These are phyloP conservation scores for Pipistrellus nathusii DNA, from an alignment of 2,797 vertebrate genomes.

Conservation along the genomic window DNA sequence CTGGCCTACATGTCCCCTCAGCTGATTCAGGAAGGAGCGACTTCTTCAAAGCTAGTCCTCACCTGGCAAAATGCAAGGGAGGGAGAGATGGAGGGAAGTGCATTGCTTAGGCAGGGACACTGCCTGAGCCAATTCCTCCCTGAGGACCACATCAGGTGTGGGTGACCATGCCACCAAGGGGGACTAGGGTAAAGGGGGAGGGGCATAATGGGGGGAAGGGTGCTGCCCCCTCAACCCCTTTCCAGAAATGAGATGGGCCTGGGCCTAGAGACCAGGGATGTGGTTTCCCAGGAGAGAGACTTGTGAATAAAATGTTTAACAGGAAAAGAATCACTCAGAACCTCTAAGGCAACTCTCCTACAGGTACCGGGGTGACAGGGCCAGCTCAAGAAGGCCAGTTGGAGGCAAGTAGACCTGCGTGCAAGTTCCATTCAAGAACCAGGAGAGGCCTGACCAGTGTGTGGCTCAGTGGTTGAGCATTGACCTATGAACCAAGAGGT, in stretches of 20 bases:
- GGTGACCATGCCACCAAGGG: neutral
- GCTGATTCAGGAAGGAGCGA: conserved; percentile 38
- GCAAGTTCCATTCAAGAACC: neutral
- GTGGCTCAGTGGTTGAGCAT: too few relatives aligned
- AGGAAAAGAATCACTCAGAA: neutral
- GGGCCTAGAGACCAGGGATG: neutral
- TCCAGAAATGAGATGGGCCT: neutral
- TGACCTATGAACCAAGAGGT: too few relatives aligned
- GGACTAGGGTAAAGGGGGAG: neutral
- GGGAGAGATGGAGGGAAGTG: neutral
- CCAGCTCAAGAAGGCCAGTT: neutral
- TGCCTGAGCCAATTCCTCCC: neutral
- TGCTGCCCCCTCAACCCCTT: neutral
- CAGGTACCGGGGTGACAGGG: neutral
- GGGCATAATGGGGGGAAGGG: fast-evolving
- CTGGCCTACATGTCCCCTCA: conserved; percentile 27
- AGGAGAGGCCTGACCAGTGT: neutral
- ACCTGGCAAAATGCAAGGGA: neutral
- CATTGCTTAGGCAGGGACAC: neutral
- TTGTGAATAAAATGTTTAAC: neutral
- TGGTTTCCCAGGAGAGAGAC: neutral
- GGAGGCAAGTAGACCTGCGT: neutral
- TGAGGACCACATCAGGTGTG: neutral
- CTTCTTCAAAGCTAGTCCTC: conserved; percentile 25
- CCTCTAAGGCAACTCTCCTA: neutral